A percentile compares a stretch with the other conserved stretches of the same genome.
These are phyloP conservation scores for Drosophila histrio DNA, from an alignment of 2,888 invertebrate genomes.

Conservation along the genomic window DNA sequence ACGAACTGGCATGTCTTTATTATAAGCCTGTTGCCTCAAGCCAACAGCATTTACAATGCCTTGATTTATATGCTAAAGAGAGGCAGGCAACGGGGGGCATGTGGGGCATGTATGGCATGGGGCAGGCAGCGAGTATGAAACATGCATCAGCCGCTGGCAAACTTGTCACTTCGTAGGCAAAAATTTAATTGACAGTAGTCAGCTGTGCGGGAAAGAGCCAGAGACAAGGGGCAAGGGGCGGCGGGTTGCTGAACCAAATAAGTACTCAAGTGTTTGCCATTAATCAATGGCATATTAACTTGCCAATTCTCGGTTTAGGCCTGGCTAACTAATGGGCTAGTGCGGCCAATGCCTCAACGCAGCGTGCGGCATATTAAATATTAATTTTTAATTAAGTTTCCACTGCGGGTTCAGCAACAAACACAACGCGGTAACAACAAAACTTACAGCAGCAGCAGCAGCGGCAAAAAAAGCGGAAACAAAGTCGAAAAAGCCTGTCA, in stretches of 20 bases:
- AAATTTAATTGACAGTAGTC: slow-evolving; percentile 41
- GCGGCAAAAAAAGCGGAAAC: slow-evolving; percentile 37
- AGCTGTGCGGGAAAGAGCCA: neutral
- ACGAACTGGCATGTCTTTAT: slow-evolving; percentile 70
- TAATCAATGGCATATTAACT: slow-evolving; percentile 40
- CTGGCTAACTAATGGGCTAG: slow-evolving; percentile 45
- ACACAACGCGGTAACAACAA: neutral
- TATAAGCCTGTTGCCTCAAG: slow-evolving; percentile 51
- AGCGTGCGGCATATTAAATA: slow-evolving; percentile 57
- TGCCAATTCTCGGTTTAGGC: slow-evolving; percentile 39
- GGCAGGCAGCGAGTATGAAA: slow-evolving; percentile 4
- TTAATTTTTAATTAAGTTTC: slow-evolving; percentile 67
- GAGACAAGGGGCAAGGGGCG: neutral
- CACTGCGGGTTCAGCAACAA: slow-evolving; percentile 15
- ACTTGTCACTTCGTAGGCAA: slow-evolving; percentile 48
- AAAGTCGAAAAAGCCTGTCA: slow-evolving; percentile 51
- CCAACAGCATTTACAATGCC: slow-evolving; percentile 49
- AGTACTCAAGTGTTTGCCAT: slow-evolving; percentile 28
- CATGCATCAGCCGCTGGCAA: slow-evolving; percentile 37
- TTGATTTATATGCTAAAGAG: slow-evolving; percentile 78
- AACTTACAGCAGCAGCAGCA: neutral
- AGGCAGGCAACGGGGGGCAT: slow-evolving; percentile 10
- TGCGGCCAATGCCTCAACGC: slow-evolving; percentile 16
- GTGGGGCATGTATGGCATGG: too few species aligned
- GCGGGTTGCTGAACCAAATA: slow-evolving; percentile 49